Evolutionary conservation across 2,113 vertebrate genomes (phyloP), one percentile per base, ranked within the genome.

Genomic region (Pelmatolapia mariae): DNA sequence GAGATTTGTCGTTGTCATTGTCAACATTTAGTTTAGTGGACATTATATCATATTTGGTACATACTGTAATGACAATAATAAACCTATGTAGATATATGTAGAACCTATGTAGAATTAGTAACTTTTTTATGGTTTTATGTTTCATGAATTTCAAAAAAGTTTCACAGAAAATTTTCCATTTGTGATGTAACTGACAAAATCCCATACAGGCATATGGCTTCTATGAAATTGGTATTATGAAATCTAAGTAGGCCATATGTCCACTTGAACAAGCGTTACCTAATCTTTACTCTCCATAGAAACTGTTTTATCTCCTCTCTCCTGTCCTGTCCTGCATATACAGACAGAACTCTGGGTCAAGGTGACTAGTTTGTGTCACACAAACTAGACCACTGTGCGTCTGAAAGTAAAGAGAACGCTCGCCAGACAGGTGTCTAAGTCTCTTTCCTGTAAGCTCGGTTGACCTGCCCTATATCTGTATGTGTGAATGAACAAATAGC

Each of bases 381-480:
- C 43, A 50, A 81, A 45, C 38, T 40, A 47, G 80, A 81, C 4
- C n/a, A 4, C 16, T 50, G 6, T 31, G 26, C 5, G 56, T 81
- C 68, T 87, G 85, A 94, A 90, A 91, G 89, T 89, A 90, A 91
- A 89, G 73, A 82, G 93, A 89, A 91, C 52, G 57, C 33, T 71
- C 2, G 52, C 73, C 88, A 92, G 94, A 92, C 93, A 92, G 87
- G 92, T 94, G 91, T 93, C 93, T 91, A 80, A 92, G 73, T 87
- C 82, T 87, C 82, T 86, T 87, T 78, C 43, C 71, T 78, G 16
- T 80, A 24, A 76, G 50, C 68, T 24, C 16, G 6, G 13, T 8
- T 93, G 87, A 93, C 90, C 93, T 93, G 90, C 10, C 87, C 94
- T 91, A 93, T 90, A 93, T 94, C 83, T 87, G 86, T 45, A 87